Evolutionary conservation across 2,113 vertebrate genomes (phyloP), one percentile per base, ranked within the genome.

Genomic region (Cichladusa arquata): DNA sequence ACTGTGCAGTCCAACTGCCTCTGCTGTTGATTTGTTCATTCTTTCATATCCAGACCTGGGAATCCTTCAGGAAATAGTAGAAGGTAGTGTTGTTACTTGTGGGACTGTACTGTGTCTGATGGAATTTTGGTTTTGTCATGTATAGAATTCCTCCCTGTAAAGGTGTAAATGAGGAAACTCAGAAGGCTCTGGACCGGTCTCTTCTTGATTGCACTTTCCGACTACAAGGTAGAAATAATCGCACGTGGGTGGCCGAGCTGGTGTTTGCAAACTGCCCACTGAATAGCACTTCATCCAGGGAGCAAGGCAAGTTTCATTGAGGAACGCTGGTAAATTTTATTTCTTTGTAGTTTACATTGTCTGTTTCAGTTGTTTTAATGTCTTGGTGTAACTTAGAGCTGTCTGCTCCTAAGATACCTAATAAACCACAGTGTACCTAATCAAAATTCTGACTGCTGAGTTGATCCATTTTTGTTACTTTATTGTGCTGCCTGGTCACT

Each of bases 201-300:
- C 98, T 99, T 67, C 98, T 99, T 58, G 99, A 99, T 97, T 99
- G 99, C 98, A 99, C 99, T 97, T 99, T 99, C 97, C 98, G 99
- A 51, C 97, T 99, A 92, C 99, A 99, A 98, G 99, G 99, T 94
- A 98, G 99, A 96, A 99, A 99, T 97, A 99, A 99, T 94, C 98
- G 99, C 90, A 99, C 99, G 0, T 99, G 99, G 99, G 99, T 99
- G 95, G 99, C 99, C 69, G 99, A 99, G 94, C 97, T 99, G 96
- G 98, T 99, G 83, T 98, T 99, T 98, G 98, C 99, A 93, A 99
- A 99, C 97, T 99, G 99, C 93, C 99, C 99, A 0, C 98, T 99
- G 54, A 99, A 98, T 97, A 99, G 99, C 97, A 99, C 99, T 91
- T 98, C 99, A 76, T 99, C 98, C 95, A 99, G 99, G 95, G 99